Evolutionary conservation across 23 tunicate species (phyloP).

Genomic region (Phallusia fumigata): DNA sequence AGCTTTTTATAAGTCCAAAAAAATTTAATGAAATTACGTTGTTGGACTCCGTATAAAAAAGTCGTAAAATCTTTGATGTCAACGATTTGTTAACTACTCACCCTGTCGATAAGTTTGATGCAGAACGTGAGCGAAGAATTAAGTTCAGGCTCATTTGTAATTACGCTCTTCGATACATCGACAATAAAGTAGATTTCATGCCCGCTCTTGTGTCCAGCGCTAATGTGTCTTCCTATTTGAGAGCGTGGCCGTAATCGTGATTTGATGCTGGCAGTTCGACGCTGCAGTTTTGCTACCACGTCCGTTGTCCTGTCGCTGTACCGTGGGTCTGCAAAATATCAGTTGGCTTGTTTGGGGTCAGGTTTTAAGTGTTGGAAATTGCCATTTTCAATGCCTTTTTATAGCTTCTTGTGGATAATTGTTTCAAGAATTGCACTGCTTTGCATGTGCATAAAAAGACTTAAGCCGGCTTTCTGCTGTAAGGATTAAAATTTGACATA

Average conservation of each 20-base stretch:
- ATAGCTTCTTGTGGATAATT: too few relatives aligned
- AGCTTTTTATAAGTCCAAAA: too few relatives aligned
- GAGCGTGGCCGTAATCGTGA: neutral
- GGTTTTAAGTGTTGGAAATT: too few relatives aligned
- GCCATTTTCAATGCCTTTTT: too few relatives aligned
- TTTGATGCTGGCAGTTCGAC: conserved; percentile 33
- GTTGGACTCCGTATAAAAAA: too few relatives aligned
- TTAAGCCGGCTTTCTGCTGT: too few relatives aligned
- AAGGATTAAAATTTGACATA: too few relatives aligned
- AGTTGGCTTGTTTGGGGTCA: neutral
- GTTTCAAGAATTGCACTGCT: too few relatives aligned
- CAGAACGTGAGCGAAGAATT: conserved; percentile 42
- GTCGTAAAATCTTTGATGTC: neutral
- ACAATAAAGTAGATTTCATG: conserved; percentile 70
- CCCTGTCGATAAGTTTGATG: conserved; percentile 53
- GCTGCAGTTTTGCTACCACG: conserved; percentile 33
- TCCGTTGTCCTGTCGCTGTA: conserved; percentile 49
- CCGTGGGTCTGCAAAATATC: conserved; percentile 45
- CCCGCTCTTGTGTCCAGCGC: conserved; percentile 18
- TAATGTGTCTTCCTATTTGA: conserved; percentile 39
- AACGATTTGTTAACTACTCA: conserved; percentile 11
- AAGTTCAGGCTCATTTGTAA: conserved; percentile 11
- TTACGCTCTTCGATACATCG: conserved; percentile 65
- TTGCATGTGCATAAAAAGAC: too few relatives aligned
- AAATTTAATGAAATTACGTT: too few relatives aligned